Evolutionary conservation across 2,888 invertebrate genomes (phyloP).

Genomic region (Listrodromus nycthemerus): DNA sequence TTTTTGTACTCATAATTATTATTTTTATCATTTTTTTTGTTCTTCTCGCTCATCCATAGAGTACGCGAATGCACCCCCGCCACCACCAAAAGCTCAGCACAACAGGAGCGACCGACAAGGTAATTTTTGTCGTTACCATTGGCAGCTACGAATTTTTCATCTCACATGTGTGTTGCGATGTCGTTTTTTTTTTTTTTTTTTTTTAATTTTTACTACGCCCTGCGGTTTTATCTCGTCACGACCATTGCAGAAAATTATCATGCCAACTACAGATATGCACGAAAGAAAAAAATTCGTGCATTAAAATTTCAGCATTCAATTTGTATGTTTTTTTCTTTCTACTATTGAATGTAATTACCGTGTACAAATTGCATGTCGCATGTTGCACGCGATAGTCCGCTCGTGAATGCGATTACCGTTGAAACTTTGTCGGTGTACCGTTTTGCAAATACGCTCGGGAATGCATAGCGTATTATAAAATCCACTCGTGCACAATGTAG

Average conservation of each 20-base stretch:
- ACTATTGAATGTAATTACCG: slow-evolving; percentile 60
- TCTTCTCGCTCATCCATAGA: slow-evolving; percentile 77
- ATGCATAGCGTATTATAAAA: slow-evolving; percentile 37
- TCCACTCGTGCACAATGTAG: slow-evolving; percentile 15
- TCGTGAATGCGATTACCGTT: slow-evolving; percentile 56
- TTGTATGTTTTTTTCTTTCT: slow-evolving; percentile 20
- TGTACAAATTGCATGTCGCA: slow-evolving; percentile 68
- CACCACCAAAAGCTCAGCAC: slow-evolving; percentile 84
- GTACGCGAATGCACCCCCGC: slow-evolving; percentile 83
- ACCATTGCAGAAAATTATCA: slow-evolving; percentile 19
- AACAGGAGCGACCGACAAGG: slow-evolving; percentile 83
- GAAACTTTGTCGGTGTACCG: slow-evolving; percentile 58
- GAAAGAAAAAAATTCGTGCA: slow-evolving; percentile 16
- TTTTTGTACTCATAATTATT: slow-evolving; percentile 56
- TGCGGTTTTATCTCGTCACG: slow-evolving; percentile 12
- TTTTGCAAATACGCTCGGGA: slow-evolving; percentile 42
- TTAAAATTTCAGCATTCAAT: slow-evolving; percentile 14
- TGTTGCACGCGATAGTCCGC: slow-evolving; percentile 66
- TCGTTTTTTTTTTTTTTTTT: slow-evolving; percentile 10
- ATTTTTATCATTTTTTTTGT: slow-evolving; percentile 70
- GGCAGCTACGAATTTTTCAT: slow-evolving; percentile 20
- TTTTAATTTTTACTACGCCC: not conserved
- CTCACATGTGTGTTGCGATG: slow-evolving; percentile 15
- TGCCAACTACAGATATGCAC: slow-evolving; percentile 2
- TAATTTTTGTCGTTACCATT: slow-evolving; percentile 74